Evolutionary conservation across 2,113 vertebrate genomes (phyloP).

Genomic region (Chaetops frenatus): DNA sequence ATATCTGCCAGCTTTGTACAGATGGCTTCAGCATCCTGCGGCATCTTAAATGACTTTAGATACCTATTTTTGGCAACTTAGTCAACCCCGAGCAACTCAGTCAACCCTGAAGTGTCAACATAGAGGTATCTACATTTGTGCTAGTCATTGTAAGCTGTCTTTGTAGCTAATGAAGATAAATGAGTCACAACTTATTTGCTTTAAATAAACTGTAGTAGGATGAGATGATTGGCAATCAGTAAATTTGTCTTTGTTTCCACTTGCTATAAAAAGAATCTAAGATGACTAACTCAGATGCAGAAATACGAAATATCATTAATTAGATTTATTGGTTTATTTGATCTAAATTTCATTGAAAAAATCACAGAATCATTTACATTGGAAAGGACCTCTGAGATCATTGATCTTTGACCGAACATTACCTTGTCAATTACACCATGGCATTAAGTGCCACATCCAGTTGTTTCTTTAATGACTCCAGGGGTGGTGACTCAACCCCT

Average conservation of each 20-base stretch:
- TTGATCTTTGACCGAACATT: neutral
- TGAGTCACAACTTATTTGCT: neutral
- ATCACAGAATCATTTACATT: neutral
- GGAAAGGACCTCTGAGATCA: neutral
- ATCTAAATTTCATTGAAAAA: neutral
- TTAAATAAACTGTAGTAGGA: neutral
- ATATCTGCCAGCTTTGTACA: neutral
- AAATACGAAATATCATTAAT: neutral
- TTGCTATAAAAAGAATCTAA: neutral
- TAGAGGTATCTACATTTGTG: neutral
- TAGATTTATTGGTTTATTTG: neutral
- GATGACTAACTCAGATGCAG: neutral
- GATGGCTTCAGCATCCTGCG: neutral
- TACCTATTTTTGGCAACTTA: neutral
- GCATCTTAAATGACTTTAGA: neutral
- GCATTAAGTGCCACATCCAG: neutral
- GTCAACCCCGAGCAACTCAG: neutral
- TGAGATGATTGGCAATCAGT: neutral
- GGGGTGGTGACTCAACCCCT: neutral
- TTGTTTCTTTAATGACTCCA: neutral
- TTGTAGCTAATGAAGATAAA: neutral
- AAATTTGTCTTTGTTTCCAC: neutral
- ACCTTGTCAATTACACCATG: neutral
- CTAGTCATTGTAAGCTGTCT: neutral
- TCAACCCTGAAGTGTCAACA: neutral